Conservation (phyloP, 2,113 vertebrate genomes). For the Edolisoma coerulescens region DNA sequence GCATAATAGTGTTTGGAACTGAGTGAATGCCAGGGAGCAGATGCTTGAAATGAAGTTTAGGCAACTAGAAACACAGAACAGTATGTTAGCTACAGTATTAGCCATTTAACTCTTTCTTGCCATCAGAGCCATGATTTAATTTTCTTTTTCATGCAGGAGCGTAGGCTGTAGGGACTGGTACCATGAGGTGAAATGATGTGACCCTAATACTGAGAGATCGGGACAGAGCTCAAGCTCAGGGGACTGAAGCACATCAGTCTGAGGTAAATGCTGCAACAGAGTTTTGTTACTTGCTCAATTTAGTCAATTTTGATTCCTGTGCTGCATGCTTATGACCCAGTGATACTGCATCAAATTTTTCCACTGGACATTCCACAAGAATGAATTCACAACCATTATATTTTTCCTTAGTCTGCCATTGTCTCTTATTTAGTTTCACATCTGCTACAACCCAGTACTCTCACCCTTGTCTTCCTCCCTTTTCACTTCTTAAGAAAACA, state of each 20-base stretch:
- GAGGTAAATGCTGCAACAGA: not conserved
- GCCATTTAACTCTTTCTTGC: not conserved
- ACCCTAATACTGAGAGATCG: not conserved
- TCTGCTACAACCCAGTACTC: not conserved
- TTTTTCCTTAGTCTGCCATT: not conserved
- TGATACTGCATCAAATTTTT: not conserved
- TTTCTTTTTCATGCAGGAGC: not conserved
- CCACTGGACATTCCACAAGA: not conserved
- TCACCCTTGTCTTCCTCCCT: not conserved
- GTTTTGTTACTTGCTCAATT: not conserved
- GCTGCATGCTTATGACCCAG: not conserved
- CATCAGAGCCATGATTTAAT: not conserved
- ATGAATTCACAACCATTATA: not conserved
- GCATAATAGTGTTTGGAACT: conserved; percentile 9
- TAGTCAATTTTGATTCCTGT: not conserved
- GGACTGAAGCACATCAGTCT: not conserved
- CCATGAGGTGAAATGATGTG: not conserved
- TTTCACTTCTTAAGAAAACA: not conserved
- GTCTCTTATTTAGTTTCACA: not conserved
- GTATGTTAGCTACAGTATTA: not conserved
- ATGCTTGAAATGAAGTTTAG: conserved; percentile 37
- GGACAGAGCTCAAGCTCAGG: not conserved
- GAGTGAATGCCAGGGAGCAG: conserved; percentile 12
- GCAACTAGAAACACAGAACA: not conserved
- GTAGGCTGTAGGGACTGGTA: not conserved